phyloP scores from a whole-genome alignment of 2,113 vertebrate genomes.

The Boulengerochromis microlepis region DNA sequence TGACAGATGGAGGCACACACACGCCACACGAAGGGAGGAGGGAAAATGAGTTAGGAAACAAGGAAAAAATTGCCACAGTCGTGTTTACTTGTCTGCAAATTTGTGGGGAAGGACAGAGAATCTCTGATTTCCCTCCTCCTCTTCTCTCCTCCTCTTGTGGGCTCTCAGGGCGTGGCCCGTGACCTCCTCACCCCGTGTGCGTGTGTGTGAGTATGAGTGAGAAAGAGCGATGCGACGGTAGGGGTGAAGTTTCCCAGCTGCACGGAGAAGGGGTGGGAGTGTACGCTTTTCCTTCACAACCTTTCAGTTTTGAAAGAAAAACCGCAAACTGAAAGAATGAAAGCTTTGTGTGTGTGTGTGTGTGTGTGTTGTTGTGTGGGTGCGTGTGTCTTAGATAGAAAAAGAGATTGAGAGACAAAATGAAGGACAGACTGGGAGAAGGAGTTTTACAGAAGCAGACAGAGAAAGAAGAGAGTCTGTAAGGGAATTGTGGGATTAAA shows the following conservation, averaged over 20 bases:
- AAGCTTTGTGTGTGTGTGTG: slow-evolving; percentile 62
- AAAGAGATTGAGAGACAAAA: background rate
- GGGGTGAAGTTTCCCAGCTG: slow-evolving; percentile 67
- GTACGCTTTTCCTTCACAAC: slow-evolving; percentile 43
- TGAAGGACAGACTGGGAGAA: background rate
- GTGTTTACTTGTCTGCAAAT: slow-evolving; percentile 62
- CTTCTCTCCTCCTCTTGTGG: slow-evolving; percentile 46
- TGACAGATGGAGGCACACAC: background rate
- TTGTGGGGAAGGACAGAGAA: slow-evolving; percentile 39
- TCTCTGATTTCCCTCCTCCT: slow-evolving; percentile 57
- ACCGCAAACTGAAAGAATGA: slow-evolving; percentile 67
- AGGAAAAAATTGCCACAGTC: slow-evolving; percentile 34
- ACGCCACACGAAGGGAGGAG: background rate
- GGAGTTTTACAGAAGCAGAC: background rate
- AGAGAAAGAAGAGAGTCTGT: background rate
- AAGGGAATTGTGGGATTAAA: background rate
- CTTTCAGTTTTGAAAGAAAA: slow-evolving; percentile 63
- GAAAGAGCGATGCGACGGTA: slow-evolving; percentile 26
- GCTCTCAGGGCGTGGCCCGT: slow-evolving; percentile 58
- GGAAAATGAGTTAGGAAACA: background rate
- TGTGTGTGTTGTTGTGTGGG: slow-evolving; percentile 39
- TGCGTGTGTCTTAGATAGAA: background rate
- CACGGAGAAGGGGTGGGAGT: slow-evolving; percentile 44
- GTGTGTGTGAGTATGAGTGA: background rate
- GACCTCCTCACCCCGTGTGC: slow-evolving; percentile 59